Evolutionary conservation across 2,113 vertebrate genomes (phyloP).

Genomic region (Notarius quadriscutis): DNA sequence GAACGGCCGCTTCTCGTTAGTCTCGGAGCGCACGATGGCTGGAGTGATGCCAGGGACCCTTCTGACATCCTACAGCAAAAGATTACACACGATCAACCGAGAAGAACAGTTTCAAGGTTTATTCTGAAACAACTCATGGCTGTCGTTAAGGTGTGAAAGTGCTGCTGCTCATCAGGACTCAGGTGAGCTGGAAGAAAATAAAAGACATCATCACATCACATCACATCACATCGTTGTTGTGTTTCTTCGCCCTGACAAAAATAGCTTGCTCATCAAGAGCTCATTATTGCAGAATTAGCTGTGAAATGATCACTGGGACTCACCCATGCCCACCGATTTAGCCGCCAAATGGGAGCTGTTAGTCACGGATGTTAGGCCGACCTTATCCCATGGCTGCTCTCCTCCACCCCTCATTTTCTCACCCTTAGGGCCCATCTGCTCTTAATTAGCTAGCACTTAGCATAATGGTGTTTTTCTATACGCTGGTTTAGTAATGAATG

Average conservation of each 20-base stretch:
- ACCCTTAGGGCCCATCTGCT: constrained; percentile 63
- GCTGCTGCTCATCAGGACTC: neutral
- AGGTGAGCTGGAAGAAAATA: neutral
- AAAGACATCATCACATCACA: neutral
- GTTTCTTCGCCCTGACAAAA: constrained; percentile 19
- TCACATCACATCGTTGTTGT: neutral
- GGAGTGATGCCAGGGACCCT: constrained; percentile 90
- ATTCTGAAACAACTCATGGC: neutral
- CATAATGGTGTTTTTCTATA: constrained; percentile 52
- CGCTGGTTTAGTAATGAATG: constrained; percentile 54
- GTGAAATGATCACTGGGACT: constrained; percentile 66
- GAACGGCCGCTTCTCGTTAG: constrained; percentile 94
- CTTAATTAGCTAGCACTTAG: constrained; percentile 61
- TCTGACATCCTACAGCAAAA: constrained; percentile 80
- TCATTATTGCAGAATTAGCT: constrained; percentile 67
- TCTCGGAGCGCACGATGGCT: constrained; percentile 88
- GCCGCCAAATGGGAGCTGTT: constrained; percentile 64
- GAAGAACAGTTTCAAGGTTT: neutral
- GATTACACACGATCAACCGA: neutral
- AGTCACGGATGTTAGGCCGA: constrained; percentile 70
- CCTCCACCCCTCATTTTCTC: constrained; percentile 43
- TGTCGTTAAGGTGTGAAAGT: neutral
- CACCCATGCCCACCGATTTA: constrained; percentile 55
- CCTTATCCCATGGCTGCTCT: constrained; percentile 40
- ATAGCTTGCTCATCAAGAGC: constrained; percentile 34